Evolutionary conservation across 1,140 invertebrate genomes (phyloP).

Genomic region (Diprion similis): DNA sequence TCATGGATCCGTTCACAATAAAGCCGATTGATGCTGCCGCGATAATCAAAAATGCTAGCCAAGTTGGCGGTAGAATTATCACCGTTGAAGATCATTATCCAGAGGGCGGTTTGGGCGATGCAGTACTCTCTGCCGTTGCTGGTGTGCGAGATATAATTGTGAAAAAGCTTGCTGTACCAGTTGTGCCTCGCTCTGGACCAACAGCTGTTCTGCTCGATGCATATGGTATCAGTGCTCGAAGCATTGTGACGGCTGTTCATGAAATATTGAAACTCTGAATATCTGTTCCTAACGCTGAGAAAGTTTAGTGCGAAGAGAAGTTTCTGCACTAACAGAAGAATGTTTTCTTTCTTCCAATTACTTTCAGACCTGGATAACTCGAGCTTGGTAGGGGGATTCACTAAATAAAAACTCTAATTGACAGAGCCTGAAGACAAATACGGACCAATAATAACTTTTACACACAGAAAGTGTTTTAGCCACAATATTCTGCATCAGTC

Average conservation of each 20-base stretch:
- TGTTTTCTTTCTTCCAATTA: too few relatives aligned
- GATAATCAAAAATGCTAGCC: slow-evolving; percentile 80
- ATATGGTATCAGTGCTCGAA: slow-evolving; percentile 87
- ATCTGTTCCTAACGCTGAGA: neutral
- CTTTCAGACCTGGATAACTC: too few relatives aligned
- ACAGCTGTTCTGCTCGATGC: slow-evolving; percentile 83
- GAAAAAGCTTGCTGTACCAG: slow-evolving; percentile 83
- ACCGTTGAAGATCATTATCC: slow-evolving; percentile 98
- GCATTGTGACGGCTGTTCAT: slow-evolving; percentile 77
- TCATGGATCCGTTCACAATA: slow-evolving; percentile 94
- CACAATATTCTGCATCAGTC: too few relatives aligned
- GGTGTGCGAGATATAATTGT: slow-evolving; percentile 77
- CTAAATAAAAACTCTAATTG: too few relatives aligned
- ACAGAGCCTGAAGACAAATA: too few relatives aligned
- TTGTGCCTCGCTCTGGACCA: slow-evolving; percentile 91
- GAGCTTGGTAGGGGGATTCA: too few relatives aligned
- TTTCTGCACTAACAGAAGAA: too few relatives aligned
- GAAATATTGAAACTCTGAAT: slow-evolving; percentile 67
- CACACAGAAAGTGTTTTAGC: too few relatives aligned
- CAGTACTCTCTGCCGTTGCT: slow-evolving; percentile 84
- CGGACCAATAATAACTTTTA: too few relatives aligned
- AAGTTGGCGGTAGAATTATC: slow-evolving; percentile 82
- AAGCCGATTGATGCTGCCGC: slow-evolving; percentile 90
- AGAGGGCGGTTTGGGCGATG: slow-evolving; percentile 95
- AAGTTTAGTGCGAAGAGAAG: too few relatives aligned